Conservation (phyloP, 2,113 vertebrate species). For the Rhea americana region DNA sequence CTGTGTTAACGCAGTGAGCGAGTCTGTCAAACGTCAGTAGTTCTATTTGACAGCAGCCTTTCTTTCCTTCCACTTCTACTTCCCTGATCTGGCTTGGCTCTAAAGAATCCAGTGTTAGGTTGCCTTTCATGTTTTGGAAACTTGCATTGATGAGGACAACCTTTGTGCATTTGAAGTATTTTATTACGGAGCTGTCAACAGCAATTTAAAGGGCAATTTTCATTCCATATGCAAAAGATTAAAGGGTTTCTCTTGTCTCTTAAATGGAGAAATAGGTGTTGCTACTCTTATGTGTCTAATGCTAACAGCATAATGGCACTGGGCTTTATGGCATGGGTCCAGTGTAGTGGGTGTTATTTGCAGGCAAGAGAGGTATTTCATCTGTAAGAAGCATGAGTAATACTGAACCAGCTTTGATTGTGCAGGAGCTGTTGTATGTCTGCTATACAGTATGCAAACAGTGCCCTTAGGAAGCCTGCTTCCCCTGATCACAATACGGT, state of each 20-base stretch:
- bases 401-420: background rate
- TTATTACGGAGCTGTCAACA: background rate
- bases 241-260: background rate
- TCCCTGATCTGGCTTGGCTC: background rate
- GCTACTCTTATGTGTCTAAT: background rate
- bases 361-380: too few species aligned
- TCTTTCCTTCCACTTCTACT: background rate
- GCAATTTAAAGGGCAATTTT: background rate
- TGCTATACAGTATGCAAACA: rapidly evolving
- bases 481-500: background rate
- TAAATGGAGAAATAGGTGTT: background rate
- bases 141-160: background rate
- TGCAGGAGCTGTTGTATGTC: background rate
- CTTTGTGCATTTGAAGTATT: background rate
- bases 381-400: background rate
- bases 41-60: background rate
- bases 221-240: background rate
- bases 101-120: background rate
- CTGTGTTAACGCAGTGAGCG: background rate
- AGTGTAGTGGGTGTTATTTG: background rate
- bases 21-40: background rate
- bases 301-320: background rate
- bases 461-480: background rate
- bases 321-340: background rate
- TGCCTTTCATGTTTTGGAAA: constrained; percentile 10